Evolutionary conservation across 2,113 vertebrate genomes (phyloP), one percentile per base, ranked within the genome.

Genomic region (Chaetodon auriga): DNA sequence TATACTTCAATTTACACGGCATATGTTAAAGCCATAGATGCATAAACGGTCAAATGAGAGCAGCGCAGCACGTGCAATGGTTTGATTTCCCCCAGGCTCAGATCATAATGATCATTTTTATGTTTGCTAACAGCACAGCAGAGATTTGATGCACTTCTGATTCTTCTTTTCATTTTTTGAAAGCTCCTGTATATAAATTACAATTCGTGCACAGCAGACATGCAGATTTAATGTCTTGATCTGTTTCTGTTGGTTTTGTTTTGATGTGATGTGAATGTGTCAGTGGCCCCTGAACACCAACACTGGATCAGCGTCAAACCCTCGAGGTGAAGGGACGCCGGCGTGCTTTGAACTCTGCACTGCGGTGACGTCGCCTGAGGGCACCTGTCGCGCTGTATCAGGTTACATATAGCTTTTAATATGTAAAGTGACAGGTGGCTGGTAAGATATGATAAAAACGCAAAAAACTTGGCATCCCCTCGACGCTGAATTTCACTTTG

Each of bases 241-340:
- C 30, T 68, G 16, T 21, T 65, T 62, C 36, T 68, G 30, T 19
- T 43, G 53, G 12, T 36, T 69, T 68, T 82, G 61, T 16, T 68
- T 51, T 15, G 63, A 46, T 63, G 68, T 61, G 38, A 49, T 73
- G 77, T 48, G 51, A 85, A 78, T 25, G 61, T 76, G 78, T 82
- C 14, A 46, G 71, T 61, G 81, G 86, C 45, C 87, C 75, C 84
- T 79, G 85, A 92, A 82, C 91, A 87, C 90, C 53, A 49, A 82
- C 75, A 6, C 83, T 46, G 73, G 87, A 92, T 88, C 86, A 91
- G 5, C 6, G 55, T 53, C 51, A 51, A 65, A 51, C 9, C 69
- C 61, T 41, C 5, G 4, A 12, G 19, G 30, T 36, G 23, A 78
- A 68, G 14, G 61, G 66, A 55, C 21, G 38, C 35, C 35, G 21